Base-by-base conservation (phyloP, 2,113 vertebrate genomes). In the Eira barbara region DNA sequence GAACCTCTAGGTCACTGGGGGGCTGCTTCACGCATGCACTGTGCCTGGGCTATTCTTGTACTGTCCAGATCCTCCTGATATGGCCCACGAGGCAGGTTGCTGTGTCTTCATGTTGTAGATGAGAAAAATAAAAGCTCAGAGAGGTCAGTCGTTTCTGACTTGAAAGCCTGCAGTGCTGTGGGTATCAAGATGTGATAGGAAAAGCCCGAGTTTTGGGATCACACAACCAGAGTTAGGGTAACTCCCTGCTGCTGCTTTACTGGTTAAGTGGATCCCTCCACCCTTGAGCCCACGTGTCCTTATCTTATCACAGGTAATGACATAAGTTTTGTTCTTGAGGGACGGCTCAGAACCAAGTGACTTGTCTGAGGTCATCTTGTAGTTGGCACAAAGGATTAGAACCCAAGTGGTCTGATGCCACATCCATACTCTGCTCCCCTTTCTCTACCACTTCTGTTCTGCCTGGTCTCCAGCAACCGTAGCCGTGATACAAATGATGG, bases 91-190 rank as follows among this genome's bases (percentile, higher is more conserved):
- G 86, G 45, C 84, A 61, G 52, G 34, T 12, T 42, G 47, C 55
- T 55, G 29, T 36, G 69, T 34, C 17, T 69, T 89, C 14, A 34
- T 27, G 39, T 78, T 61, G 81, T 23, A 49, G 39, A 20, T 81
- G 59, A 95, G 90, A 57, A 74, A 49, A 49, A 71, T 5, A n/a
- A 67, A 96, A 89, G 71, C 59, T 93, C 84, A 36, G 57, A 87
- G 49, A 61, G 65, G 25, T 80, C 31, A 31, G 47, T 34, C 63
- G 59, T 67, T 92, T 82, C 55, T 61, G n/a, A 65, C 4, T 59
- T 89, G 7, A 59, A 76, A 71, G 10, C 47, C 34, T 91, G 6
- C 3, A 9, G 18, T 31, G 8, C 11, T 71, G 85, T 85, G 49
- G 31, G n/a, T 71, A 47, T 79, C 49, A 74, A 91, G 67, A 25